Evolutionary conservation across 2,888 invertebrate genomes (phyloP).

Genomic region (Syrista parreyssii): DNA sequence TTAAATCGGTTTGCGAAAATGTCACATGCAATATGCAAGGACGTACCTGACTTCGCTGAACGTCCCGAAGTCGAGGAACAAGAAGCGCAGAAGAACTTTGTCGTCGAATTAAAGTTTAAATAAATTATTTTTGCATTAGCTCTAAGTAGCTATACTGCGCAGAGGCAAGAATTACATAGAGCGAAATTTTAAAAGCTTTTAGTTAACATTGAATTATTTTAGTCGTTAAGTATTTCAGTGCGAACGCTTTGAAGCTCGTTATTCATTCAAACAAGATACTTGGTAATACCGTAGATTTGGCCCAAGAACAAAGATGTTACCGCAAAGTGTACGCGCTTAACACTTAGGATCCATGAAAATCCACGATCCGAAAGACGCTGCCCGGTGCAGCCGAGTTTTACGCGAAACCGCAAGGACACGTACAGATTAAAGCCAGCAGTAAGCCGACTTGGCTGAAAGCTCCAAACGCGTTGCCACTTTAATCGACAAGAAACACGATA

Average conservation of each 20-base stretch:
- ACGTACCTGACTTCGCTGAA: constrained; percentile 8
- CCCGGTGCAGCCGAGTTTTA: neutral
- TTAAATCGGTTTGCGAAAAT: neutral
- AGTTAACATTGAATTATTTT: constrained; percentile 47
- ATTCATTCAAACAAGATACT: neutral
- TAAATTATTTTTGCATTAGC: constrained; percentile 54
- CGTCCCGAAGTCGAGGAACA: neutral
- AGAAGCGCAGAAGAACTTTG: neutral
- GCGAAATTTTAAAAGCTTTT: constrained; percentile 55
- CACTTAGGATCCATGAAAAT: neutral
- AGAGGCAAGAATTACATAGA: constrained; percentile 33
- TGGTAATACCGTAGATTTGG: neutral
- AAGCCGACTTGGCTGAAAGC: neutral
- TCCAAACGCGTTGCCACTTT: neutral
- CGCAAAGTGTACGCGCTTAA: neutral
- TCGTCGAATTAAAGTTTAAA: constrained; percentile 47
- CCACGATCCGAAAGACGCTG: neutral
- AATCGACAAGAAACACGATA: neutral
- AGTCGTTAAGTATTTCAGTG: constrained; percentile 25
- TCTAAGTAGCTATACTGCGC: constrained; percentile 44
- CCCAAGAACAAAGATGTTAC: neutral
- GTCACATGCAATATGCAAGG: neutral
- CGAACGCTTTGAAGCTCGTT: constrained; percentile 17
- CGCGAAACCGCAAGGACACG: neutral
- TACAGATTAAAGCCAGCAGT: neutral